Percentiles rank a stretch among this genome's conserved stretches.
These are phyloP conservation scores for Amazona vittata DNA, from an alignment of 2,113 vertebrate species.

Conservation along the genomic window DNA sequence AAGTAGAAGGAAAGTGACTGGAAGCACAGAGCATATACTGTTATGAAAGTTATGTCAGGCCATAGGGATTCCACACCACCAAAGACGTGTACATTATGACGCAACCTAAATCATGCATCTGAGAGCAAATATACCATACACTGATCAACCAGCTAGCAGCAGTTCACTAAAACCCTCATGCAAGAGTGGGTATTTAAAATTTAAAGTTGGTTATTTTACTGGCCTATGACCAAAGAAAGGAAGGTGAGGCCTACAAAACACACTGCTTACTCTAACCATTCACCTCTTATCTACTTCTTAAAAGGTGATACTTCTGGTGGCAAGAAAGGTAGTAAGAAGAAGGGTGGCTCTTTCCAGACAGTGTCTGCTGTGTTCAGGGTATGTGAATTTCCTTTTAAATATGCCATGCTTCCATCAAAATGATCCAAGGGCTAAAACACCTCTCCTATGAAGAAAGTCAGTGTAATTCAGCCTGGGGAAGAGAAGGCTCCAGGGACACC, in stretches of 20 bases:
- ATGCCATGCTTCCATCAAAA: neutral
- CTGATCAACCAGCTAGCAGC: neutral
- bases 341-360: slow-evolving; percentile 91
- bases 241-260: neutral
- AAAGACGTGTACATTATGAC: neutral
- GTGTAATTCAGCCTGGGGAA: neutral
- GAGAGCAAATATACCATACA: neutral
- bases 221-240: neutral
- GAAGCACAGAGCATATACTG: neutral
- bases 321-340: slow-evolving; percentile 90
- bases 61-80: neutral
- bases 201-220: neutral
- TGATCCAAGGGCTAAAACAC: neutral
- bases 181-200: neutral
- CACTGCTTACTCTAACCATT: neutral
- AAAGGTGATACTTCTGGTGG: slow-evolving; percentile 58
- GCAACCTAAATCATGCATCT: neutral
- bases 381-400: neutral
- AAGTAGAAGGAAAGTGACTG: neutral
- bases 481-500: neutral
- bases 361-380: slow-evolving; percentile 89
- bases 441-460: neutral
- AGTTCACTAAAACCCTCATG: neutral
- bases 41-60: neutral
- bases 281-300: neutral